Evolutionary conservation across 2,797 vertebrate genomes (phyloP).

Genomic region (Naso thynnoides): DNA sequence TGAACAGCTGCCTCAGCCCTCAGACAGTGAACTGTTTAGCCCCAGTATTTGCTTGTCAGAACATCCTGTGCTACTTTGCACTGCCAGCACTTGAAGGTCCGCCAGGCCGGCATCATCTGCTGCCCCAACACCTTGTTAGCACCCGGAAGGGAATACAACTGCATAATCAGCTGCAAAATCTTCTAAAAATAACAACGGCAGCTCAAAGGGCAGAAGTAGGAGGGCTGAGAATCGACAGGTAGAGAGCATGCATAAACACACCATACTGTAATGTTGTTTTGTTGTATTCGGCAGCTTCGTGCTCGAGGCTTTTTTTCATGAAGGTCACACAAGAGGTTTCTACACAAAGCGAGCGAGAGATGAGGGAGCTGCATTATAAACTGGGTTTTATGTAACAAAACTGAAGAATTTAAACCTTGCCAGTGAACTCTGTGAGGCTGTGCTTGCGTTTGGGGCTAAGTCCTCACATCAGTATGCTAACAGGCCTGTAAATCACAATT

Average conservation of each 20-base stretch:
- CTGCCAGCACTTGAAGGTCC: conserved; percentile 65
- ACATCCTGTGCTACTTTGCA: conserved; percentile 49
- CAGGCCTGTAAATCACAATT: background rate
- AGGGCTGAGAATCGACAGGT: conserved; percentile 44
- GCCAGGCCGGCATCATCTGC: conserved; percentile 63
- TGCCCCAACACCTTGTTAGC: conserved; percentile 71
- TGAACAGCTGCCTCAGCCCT: conserved; percentile 57
- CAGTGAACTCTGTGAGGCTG: background rate
- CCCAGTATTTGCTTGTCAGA: conserved; percentile 52
- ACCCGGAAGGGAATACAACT: conserved; percentile 51
- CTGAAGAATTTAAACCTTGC: background rate
- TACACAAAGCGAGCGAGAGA: background rate
- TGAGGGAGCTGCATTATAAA: conserved; percentile 2
- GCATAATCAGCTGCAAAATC: conserved; percentile 71
- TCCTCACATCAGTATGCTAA: background rate
- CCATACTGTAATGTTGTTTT: conserved; percentile 10
- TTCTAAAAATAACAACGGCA: conserved; percentile 68
- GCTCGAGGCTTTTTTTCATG: conserved; percentile 17
- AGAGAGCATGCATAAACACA: conserved; percentile 12
- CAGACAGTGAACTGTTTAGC: conserved; percentile 30
- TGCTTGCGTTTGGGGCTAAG: background rate
- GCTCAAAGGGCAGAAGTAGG: conserved; percentile 50
- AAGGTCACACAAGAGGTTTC: conserved; percentile 43
- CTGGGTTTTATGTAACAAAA: background rate
- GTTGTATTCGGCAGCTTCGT: conserved; percentile 1